These are phyloP conservation scores for Trachurus trachurus DNA, from an alignment of 2,797 vertebrate species.

Conservation along the genomic window DNA sequence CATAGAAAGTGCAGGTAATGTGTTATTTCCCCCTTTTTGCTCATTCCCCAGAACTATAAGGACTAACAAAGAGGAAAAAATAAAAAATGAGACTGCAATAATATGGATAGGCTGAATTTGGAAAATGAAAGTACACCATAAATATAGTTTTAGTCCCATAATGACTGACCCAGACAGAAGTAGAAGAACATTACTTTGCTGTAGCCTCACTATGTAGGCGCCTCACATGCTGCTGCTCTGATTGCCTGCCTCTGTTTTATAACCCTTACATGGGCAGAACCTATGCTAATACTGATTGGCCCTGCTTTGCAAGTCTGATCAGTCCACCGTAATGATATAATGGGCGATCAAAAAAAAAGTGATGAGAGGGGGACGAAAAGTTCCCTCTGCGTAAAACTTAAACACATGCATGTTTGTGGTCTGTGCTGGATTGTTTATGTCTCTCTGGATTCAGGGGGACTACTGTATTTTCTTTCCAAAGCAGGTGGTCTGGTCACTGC, in stretches of 20 bases:
- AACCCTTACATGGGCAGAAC: constrained; percentile 41
- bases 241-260: constrained; percentile 63
- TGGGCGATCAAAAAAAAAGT: constrained; percentile 44
- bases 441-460: not conserved
- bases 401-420: constrained; percentile 7
- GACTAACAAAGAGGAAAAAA: not conserved
- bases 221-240: constrained; percentile 47
- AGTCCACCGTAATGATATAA: constrained; percentile 53
- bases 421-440: not conserved
- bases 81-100: not conserved
- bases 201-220: constrained; percentile 35
- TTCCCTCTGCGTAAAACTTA: not conserved
- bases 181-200: constrained; percentile 22
- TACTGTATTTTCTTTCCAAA: constrained; percentile 17
- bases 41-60: not conserved
- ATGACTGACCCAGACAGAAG: constrained; percentile 26
- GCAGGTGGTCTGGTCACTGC: constrained; percentile 58
- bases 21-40: not conserved
- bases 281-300: constrained; percentile 62
- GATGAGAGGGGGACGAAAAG: constrained; percentile 18
- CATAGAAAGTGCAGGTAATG: not conserved
- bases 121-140: constrained; percentile 29
- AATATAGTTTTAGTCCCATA: constrained; percentile 30
- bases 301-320: constrained; percentile 67
- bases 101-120: constrained; percentile 38